Evolutionary conservation across 2,888 invertebrate genomes (phyloP).

Genomic region (Phragmatobia fuliginosa): DNA sequence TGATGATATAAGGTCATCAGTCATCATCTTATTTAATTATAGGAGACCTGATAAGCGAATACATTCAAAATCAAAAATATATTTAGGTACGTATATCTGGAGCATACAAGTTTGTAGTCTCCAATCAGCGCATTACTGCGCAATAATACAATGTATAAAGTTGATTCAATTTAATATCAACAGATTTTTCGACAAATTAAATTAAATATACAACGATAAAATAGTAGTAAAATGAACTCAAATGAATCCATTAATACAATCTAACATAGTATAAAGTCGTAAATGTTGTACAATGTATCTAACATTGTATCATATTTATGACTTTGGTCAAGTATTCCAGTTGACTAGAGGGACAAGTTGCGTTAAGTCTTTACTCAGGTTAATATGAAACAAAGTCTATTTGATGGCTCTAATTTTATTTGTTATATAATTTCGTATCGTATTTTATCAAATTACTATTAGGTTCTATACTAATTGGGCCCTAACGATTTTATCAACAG

Average conservation of each 20-base stretch:
- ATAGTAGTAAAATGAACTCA: too few relatives aligned
- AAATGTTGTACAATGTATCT: not conserved
- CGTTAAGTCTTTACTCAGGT: not conserved
- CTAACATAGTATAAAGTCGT: not conserved
- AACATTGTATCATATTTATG: too few relatives aligned
- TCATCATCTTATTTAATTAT: slow-evolving; percentile 19
- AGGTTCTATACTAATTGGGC: slow-evolving; percentile 85
- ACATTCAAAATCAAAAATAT: not conserved
- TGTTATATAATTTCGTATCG: not conserved
- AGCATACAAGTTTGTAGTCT: not conserved
- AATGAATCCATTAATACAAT: not conserved
- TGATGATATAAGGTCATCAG: slow-evolving; percentile 22
- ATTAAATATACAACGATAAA: too few relatives aligned
- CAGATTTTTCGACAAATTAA: too few relatives aligned
- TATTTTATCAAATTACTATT: slow-evolving; percentile 43
- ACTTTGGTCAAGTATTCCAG: too few relatives aligned
- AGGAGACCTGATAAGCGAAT: slow-evolving; percentile 14
- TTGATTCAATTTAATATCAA: too few relatives aligned
- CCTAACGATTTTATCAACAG: slow-evolving; percentile 85
- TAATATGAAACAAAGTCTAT: not conserved
- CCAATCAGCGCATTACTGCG: not conserved
- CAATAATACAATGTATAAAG: not conserved
- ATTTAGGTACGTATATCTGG: not conserved
- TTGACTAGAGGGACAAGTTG: too few relatives aligned
- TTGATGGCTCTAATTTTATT: too few relatives aligned